phyloP scores from a whole-genome alignment of 2,888 invertebrate species.

The Polymixis flavicincta region DNA sequence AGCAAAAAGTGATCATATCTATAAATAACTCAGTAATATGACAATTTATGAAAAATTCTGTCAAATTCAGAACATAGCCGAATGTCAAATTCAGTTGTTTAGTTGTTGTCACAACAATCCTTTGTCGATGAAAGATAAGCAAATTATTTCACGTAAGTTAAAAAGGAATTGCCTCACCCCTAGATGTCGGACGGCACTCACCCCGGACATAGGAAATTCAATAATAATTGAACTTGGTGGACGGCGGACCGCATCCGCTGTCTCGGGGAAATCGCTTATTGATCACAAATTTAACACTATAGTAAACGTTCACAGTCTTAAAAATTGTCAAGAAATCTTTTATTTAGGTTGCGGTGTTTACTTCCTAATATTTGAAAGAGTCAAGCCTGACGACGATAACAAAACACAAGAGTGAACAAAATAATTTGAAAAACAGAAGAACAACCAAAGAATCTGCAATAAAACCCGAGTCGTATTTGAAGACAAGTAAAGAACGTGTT shows the following conservation, averaged over 20 bases:
- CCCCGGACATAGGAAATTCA: constrained; percentile 84
- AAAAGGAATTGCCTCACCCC: constrained; percentile 69
- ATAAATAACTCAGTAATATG: not conserved
- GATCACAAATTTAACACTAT: constrained; percentile 78
- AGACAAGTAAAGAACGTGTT: constrained; percentile 63
- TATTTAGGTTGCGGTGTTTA: not conserved
- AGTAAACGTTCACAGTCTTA: constrained; percentile 48
- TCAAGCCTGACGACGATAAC: not conserved
- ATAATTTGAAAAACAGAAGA: constrained; percentile 9
- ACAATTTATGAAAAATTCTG: not conserved
- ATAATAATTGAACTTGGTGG: constrained; percentile 87
- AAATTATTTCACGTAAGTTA: constrained; percentile 58
- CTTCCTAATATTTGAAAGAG: not conserved
- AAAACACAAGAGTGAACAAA: not conserved
- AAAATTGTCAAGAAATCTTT: constrained; percentile 45
- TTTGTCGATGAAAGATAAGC: constrained; percentile 22
- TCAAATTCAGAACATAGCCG: not conserved
- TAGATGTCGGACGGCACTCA: constrained; percentile 59
- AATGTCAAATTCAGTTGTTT: not conserved
- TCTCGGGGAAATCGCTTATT: constrained; percentile 85
- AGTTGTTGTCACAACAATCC: constrained; percentile 1
- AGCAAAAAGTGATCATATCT: not conserved
- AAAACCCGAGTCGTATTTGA: constrained; percentile 42
- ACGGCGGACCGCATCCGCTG: constrained; percentile 85
- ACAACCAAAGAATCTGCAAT: constrained; percentile 34